phyloP scores from a whole-genome alignment of 2,888 invertebrate species.

The Neoascia interrupta region DNA sequence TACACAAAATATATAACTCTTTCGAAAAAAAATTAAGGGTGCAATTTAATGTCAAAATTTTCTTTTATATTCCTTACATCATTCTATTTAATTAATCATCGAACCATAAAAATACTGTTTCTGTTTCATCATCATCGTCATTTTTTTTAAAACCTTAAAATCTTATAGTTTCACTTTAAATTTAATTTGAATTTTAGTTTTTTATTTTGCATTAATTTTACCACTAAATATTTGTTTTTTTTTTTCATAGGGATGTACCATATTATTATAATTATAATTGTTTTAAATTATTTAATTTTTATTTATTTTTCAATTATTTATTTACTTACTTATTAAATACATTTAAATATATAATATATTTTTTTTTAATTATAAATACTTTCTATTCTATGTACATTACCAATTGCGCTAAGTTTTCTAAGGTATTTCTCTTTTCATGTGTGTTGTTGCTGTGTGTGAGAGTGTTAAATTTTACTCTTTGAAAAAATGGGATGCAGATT shows the following conservation, averaged over 20 bases:
- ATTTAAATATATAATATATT: constrained; percentile 54
- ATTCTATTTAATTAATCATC: constrained; percentile 46
- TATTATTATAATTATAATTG: constrained; percentile 53
- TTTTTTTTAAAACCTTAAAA: constrained; percentile 59
- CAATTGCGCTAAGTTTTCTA: constrained; percentile 80
- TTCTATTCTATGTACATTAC: constrained; percentile 72
- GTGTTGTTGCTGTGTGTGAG: constrained; percentile 29
- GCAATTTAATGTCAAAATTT: constrained; percentile 57
- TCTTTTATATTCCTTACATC: constrained; percentile 47
- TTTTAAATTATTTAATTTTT: constrained; percentile 35
- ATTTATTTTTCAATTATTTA: constrained; percentile 38
- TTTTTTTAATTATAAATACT: constrained; percentile 62
- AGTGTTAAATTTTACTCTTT: constrained; percentile 39
- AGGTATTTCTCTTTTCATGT: constrained; percentile 73
- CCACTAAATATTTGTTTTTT: constrained; percentile 63
- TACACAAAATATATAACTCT: constrained; percentile 13
- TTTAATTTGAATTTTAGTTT: constrained; percentile 40
- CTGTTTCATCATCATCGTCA: constrained; percentile 42
- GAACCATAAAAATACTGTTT: constrained; percentile 69
- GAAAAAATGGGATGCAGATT: constrained; percentile 38
- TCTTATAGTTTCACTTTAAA: constrained; percentile 52
- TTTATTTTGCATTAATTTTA: constrained; percentile 42
- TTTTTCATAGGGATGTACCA: constrained; percentile 54
- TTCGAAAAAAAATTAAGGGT: constrained; percentile 47
- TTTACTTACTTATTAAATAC: constrained; percentile 33